Evolutionary conservation across 2,888 invertebrate species (phyloP).

Genomic region (Drosophila siamana): DNA sequence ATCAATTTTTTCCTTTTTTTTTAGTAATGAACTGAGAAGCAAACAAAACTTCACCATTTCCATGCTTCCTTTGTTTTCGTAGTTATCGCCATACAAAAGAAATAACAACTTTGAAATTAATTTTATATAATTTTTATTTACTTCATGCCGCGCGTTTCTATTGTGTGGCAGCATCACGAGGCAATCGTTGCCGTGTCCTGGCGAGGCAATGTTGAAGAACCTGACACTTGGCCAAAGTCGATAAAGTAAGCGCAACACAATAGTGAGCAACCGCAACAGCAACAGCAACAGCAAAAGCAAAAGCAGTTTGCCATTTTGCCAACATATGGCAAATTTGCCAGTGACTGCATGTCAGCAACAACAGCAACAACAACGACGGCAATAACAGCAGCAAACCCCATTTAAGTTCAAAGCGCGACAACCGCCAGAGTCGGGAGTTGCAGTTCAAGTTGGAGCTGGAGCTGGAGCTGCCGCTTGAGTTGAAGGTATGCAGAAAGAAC

Average conservation of each 20-base stretch:
- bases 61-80: too few relatives aligned
- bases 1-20: too few relatives aligned
- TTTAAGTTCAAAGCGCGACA: conserved; percentile 80
- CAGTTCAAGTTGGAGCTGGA: conserved; percentile 19
- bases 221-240: conserved; percentile 57
- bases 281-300: conserved; percentile 27
- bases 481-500: conserved; percentile 27
- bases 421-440: conserved; percentile 60
- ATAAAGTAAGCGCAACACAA: conserved; percentile 28
- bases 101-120: background rate
- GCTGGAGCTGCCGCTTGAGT: conserved; percentile 10
- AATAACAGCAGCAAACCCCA: conserved; percentile 57
- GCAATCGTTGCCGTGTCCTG: conserved; percentile 33
- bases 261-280: too few relatives aligned
- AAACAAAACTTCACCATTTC: too few relatives aligned
- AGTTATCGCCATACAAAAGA: too few relatives aligned
- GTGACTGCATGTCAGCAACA: conserved; percentile 59
- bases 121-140: conserved; percentile 28
- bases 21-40: too few relatives aligned
- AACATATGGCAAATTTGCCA: conserved; percentile 75
- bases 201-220: conserved; percentile 36
- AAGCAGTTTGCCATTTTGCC: conserved; percentile 70
- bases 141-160: too few relatives aligned
- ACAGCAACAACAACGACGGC: conserved; percentile 7
- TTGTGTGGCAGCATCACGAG: conserved; percentile 26